Percentiles rank a stretch among this genome's conserved stretches.
These are phyloP conservation scores for Glareola pratincola DNA, from an alignment of 2,113 vertebrate species.

Conservation along the genomic window DNA sequence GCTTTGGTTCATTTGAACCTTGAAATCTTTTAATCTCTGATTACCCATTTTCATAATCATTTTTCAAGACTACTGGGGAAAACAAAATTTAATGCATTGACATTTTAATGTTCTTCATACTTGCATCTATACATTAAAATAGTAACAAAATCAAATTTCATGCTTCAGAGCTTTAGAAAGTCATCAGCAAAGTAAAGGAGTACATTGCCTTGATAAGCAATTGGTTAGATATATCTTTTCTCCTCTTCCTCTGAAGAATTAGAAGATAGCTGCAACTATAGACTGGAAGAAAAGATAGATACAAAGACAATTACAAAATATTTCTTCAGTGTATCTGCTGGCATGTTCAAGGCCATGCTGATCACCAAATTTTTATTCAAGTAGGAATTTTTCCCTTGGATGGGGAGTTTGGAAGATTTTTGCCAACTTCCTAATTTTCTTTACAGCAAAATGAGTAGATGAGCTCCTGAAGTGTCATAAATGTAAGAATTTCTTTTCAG, in stretches of 20 bases:
- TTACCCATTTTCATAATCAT: background rate
- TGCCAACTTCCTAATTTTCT: background rate
- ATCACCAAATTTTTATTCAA: background rate
- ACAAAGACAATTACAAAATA: background rate
- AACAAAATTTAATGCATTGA: background rate
- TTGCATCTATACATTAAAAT: slow-evolving; percentile 10
- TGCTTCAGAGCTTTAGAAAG: slow-evolving; percentile 24
- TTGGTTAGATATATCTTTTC: background rate
- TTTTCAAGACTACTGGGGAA: background rate
- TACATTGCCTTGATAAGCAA: background rate
- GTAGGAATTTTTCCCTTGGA: background rate
- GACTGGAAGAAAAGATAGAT: background rate
- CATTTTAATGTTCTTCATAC: background rate
- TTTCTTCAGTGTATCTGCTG: background rate
- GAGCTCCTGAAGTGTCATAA: background rate
- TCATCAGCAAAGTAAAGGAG: slow-evolving; percentile 16
- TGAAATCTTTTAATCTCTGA: background rate
- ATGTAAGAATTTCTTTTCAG: background rate
- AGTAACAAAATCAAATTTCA: slow-evolving; percentile 46
- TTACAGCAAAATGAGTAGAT: background rate
- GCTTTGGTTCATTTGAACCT: background rate
- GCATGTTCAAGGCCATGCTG: background rate
- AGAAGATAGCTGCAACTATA: background rate
- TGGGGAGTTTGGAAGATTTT: background rate
- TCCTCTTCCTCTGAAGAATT: background rate